Conservation (phyloP, 1,140 invertebrate genomes). For the Cotesia typhae region DNA sequence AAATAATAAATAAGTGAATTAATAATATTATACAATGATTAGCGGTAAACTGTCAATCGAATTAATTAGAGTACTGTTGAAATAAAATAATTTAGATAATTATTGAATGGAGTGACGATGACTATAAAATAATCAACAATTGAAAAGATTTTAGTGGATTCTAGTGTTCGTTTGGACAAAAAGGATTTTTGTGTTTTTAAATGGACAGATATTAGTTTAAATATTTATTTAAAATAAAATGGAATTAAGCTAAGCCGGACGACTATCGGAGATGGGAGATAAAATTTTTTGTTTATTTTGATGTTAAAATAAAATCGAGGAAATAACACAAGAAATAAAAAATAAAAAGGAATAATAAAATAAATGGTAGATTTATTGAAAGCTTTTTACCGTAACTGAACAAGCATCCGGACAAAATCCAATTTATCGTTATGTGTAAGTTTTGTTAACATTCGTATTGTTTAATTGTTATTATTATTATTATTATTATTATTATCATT, state of each 20-base stretch:
- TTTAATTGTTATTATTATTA: not conserved
- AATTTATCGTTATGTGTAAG: constrained; percentile 36
- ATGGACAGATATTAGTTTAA: no score
- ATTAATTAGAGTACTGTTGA: no score
- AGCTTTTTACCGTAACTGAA: constrained; percentile 35
- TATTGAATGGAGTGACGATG: no score
- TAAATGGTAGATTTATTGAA: constrained; percentile 31
- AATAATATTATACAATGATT: no score
- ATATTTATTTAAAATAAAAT: no score
- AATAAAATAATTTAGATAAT: no score
- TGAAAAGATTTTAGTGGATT: not conserved
- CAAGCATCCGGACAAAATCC: constrained; percentile 36
- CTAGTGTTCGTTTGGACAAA: not conserved
- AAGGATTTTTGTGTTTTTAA: constrained; percentile 6
- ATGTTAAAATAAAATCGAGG: not conserved
- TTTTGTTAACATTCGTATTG: not conserved
- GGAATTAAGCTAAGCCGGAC: no score
- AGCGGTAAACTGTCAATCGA: no score
- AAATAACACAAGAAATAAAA: not conserved
- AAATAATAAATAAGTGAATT: no score
- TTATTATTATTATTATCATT: not conserved
- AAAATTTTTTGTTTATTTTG: not conserved
- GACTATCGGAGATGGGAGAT: no score
- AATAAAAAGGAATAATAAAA: constrained; percentile 14
- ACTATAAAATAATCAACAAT: not conserved